phyloP scores from a whole-genome alignment of 2,797 vertebrate genomes.

The Fringilla coelebs region DNA sequence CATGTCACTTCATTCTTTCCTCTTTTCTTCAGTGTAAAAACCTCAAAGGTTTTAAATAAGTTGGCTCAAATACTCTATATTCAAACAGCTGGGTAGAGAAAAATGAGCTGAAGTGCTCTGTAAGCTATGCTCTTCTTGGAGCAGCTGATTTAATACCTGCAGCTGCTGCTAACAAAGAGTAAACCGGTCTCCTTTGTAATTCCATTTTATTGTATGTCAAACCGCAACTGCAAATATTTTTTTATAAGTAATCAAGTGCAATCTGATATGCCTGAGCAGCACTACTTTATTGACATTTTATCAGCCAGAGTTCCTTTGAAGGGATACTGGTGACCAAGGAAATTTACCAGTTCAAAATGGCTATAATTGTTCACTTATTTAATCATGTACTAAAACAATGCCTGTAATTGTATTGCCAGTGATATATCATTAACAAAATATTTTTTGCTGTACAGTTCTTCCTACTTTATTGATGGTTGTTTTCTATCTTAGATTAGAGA shows the following conservation, averaged over 20 bases:
- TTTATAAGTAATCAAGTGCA: constrained; percentile 29
- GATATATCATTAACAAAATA: constrained; percentile 52
- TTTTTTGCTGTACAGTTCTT: constrained; percentile 45
- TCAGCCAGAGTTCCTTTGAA: constrained; percentile 56
- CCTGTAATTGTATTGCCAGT: constrained; percentile 54
- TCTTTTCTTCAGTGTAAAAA: background rate
- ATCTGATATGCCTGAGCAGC: constrained; percentile 60
- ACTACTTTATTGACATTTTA: constrained; percentile 63
- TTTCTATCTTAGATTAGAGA: background rate
- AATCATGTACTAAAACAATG: constrained; percentile 66
- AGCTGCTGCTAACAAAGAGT: constrained; percentile 46
- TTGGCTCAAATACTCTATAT: background rate
- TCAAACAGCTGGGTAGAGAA: background rate
- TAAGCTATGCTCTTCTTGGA: background rate
- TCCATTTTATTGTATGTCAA: constrained; percentile 32
- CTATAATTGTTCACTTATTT: constrained; percentile 58
- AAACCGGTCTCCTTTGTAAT: constrained; percentile 34
- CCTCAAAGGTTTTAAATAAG: background rate
- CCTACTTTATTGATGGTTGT: constrained; percentile 32
- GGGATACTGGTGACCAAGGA: constrained; percentile 35
- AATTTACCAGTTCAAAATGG: constrained; percentile 50
- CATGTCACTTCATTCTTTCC: background rate
- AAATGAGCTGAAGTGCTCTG: background rate
- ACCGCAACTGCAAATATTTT: constrained; percentile 23
- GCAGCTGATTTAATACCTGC: constrained; percentile 13